A percentile compares a stretch with the other conserved stretches of the same genome.
These are phyloP conservation scores for Gobio gobio DNA, from an alignment of 2,113 vertebrate genomes.

Conservation along the genomic window DNA sequence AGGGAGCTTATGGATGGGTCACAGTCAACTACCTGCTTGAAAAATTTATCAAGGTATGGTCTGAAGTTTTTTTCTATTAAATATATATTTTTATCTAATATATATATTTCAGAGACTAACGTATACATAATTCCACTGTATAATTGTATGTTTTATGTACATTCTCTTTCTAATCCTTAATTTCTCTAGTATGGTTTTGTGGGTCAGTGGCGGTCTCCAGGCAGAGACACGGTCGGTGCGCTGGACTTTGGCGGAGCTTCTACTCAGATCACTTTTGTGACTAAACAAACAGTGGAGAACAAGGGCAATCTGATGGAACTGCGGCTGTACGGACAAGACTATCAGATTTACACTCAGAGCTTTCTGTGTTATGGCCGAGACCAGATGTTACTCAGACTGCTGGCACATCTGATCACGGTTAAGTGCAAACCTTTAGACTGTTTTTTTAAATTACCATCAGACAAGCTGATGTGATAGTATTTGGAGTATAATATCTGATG, in stretches of 20 bases:
- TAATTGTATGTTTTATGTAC: not conserved
- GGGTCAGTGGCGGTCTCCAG: constrained; percentile 85
- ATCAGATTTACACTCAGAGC: constrained; percentile 93
- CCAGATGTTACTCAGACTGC: constrained; percentile 82
- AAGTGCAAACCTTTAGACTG: not conserved
- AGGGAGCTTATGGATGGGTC: constrained; percentile 86
- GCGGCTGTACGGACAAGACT: constrained; percentile 82
- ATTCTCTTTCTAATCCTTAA: not conserved
- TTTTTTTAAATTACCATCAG: not conserved
- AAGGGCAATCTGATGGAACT: constrained; percentile 70
- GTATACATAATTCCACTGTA: not conserved
- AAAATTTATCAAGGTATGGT: constrained; percentile 81
- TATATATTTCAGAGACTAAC: not conserved
- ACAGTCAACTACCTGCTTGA: constrained; percentile 85
- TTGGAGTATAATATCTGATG: not conserved
- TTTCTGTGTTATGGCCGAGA: constrained; percentile 93
- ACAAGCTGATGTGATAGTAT: not conserved
- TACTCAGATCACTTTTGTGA: constrained; percentile 94
- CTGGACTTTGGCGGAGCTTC: constrained; percentile 94
- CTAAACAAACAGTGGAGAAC: constrained; percentile 73
- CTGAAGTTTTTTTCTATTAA: not conserved
- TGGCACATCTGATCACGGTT: constrained; percentile 85
- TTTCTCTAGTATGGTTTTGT: constrained; percentile 67
- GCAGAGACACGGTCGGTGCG: constrained; percentile 85
- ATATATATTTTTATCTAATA: no score